phyloP scores from a whole-genome alignment of 2,888 invertebrate species.

The Eurytoma californica region DNA sequence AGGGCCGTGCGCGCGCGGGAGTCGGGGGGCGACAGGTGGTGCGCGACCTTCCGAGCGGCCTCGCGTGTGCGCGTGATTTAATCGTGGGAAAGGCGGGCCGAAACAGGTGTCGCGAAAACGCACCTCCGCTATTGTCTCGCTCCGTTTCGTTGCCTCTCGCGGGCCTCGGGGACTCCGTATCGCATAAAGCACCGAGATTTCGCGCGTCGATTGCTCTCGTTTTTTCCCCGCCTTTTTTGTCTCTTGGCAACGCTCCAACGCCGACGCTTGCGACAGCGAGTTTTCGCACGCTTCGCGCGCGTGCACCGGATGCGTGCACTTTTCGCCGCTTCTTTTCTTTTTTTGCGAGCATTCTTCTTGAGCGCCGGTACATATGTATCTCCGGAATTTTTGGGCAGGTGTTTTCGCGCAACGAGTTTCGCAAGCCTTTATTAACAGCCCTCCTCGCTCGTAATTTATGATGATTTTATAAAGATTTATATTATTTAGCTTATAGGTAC shows the following conservation, averaged over 20 bases:
- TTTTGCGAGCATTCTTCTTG: too few species aligned
- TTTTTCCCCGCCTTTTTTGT: too few species aligned
- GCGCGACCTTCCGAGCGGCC: conserved; percentile 67
- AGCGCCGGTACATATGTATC: too few species aligned
- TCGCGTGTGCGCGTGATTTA: conserved; percentile 66
- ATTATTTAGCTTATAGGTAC: too few species aligned
- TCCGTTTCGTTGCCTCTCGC: conserved; percentile 61
- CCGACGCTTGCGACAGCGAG: too few species aligned
- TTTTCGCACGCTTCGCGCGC: too few species aligned
- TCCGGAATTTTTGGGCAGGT: too few species aligned
- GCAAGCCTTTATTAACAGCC: background rate
- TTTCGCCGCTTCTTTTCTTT: too few species aligned
- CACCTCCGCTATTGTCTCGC: conserved; percentile 62
- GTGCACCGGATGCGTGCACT: too few species aligned
- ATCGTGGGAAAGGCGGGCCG: conserved; percentile 69
- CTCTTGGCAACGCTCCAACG: too few species aligned
- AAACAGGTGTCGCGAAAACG: conserved; percentile 67
- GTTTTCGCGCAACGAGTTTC: background rate
- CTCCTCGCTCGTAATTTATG: background rate
- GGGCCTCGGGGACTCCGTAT: conserved; percentile 46
- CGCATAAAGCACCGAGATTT: conserved; percentile 27
- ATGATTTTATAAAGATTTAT: too few species aligned
- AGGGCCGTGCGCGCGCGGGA: conserved; percentile 10
- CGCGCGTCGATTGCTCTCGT: background rate
- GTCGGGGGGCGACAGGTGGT: conserved; percentile 63